phyloP scores from a whole-genome alignment of 2,113 vertebrate species.

The Hydrolagus affinis region DNA sequence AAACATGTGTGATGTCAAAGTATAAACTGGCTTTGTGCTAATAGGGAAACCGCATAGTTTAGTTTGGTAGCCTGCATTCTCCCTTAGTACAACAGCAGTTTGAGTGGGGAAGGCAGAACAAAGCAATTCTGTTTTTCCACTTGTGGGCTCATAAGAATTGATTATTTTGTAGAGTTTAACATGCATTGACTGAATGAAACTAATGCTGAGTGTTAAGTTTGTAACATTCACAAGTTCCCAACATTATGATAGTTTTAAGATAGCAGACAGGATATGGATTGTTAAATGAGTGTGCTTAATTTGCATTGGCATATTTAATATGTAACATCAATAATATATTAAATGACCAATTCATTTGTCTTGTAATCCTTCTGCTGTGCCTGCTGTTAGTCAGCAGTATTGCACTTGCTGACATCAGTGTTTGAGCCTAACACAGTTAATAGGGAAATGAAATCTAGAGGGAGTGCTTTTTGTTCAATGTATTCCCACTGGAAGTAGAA shows the following conservation, averaged over 20 bases:
- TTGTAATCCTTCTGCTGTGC: not conserved
- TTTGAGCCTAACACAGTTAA: not conserved
- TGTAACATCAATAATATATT: not conserved
- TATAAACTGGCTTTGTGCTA: slow-evolving; percentile 28
- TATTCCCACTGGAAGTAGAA: too few relatives aligned
- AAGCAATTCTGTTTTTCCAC: not conserved
- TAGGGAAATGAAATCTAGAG: too few relatives aligned
- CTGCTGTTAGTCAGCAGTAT: not conserved
- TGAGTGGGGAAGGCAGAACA: not conserved
- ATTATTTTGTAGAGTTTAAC: not conserved
- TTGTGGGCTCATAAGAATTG: not conserved
- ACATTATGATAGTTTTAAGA: not conserved
- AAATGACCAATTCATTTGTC: not conserved
- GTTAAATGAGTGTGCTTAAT: not conserved
- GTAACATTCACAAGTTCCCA: not conserved
- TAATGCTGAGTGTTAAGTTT: not conserved
- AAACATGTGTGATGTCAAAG: slow-evolving; percentile 33
- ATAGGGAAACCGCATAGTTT: slow-evolving; percentile 17
- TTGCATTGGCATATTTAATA: not conserved
- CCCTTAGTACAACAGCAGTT: not conserved
- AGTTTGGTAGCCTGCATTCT: not conserved
- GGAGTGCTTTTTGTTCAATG: too few relatives aligned
- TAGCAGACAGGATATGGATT: not conserved
- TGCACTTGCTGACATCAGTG: not conserved
- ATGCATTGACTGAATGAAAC: too few relatives aligned